Percentiles rank a stretch among this genome's conserved stretches.
phyloP scores from a whole-genome alignment of 2,113 vertebrate species.

The Columba livia region DNA sequence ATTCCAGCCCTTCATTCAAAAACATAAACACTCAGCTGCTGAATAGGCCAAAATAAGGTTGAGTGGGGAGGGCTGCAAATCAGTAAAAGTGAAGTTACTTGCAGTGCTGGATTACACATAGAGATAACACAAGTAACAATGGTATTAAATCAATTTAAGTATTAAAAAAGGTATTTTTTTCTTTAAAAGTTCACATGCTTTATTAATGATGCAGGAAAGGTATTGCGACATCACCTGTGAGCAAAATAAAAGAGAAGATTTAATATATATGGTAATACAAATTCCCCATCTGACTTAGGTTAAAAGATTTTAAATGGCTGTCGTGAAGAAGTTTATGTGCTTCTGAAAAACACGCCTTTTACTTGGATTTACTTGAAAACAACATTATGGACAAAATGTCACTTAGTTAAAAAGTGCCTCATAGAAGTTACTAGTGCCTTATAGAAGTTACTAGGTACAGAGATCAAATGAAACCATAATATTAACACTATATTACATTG shows the following conservation, averaged over 20 bases:
- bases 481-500: background rate
- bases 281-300: background rate
- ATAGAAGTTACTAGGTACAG: background rate
- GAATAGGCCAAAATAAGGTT: background rate
- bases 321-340: background rate
- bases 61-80: background rate
- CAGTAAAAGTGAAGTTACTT: background rate
- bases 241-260: background rate
- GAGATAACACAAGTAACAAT: background rate
- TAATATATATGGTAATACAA: constrained; percentile 30
- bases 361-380: background rate
- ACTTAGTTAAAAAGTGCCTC: background rate
- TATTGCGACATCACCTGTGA: background rate
- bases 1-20: constrained; percentile 42
- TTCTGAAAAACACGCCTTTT: background rate
- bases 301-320: background rate
- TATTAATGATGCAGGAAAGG: background rate
- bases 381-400: background rate
- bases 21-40: constrained; percentile 37
- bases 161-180: background rate
- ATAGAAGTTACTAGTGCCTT: background rate
- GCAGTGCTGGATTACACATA: background rate
- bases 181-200: background rate
- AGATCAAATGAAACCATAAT: background rate
- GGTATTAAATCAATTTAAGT: background rate